These are phyloP conservation scores for Engraulis encrasicolus DNA, from an alignment of 2,113 vertebrate genomes.

Conservation along the genomic window DNA sequence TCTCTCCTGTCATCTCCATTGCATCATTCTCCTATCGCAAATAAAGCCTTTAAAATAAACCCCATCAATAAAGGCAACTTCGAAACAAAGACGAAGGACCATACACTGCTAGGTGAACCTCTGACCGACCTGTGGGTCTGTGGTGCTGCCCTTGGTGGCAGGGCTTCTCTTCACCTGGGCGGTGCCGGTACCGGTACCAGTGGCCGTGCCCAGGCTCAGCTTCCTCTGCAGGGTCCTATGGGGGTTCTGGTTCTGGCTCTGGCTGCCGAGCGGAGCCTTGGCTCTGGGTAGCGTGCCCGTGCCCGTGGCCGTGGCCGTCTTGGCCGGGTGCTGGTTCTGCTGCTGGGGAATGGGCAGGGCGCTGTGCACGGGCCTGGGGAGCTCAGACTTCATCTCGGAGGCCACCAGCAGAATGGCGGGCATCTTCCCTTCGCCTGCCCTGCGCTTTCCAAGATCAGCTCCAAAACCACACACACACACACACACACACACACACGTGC, in stretches of 20 bases:
- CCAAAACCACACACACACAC: slow-evolving; percentile 24
- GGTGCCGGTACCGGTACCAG: too few species aligned
- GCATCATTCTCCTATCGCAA: too few species aligned
- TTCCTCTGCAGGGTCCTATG: slow-evolving; percentile 74
- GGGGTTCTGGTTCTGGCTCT: slow-evolving; percentile 55
- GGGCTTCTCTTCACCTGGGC: slow-evolving; percentile 67
- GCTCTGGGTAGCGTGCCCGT: slow-evolving; percentile 69
- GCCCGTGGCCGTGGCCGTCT: too few species aligned
- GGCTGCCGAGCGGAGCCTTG: slow-evolving; percentile 22
- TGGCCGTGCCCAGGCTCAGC: slow-evolving; percentile 63
- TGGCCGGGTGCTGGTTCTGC: slow-evolving; percentile 77
- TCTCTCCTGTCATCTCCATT: too few species aligned
- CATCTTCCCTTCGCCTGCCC: slow-evolving; percentile 75
- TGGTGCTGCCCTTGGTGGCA: slow-evolving; percentile 68
- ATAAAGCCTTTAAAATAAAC: too few species aligned
- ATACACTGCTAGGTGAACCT: neutral
- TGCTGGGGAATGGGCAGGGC: slow-evolving; percentile 83
- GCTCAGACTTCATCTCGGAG: slow-evolving; percentile 91
- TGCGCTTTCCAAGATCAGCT: slow-evolving; percentile 31
- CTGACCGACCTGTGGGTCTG: slow-evolving; percentile 89
- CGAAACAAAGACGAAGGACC: too few species aligned
- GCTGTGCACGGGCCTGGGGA: slow-evolving; percentile 87
- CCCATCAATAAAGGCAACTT: neutral
- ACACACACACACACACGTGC: neutral
- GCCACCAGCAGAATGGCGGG: slow-evolving; percentile 86